phyloP scores from a whole-genome alignment of 2,113 vertebrate genomes.

The Lasiurus borealis region DNA sequence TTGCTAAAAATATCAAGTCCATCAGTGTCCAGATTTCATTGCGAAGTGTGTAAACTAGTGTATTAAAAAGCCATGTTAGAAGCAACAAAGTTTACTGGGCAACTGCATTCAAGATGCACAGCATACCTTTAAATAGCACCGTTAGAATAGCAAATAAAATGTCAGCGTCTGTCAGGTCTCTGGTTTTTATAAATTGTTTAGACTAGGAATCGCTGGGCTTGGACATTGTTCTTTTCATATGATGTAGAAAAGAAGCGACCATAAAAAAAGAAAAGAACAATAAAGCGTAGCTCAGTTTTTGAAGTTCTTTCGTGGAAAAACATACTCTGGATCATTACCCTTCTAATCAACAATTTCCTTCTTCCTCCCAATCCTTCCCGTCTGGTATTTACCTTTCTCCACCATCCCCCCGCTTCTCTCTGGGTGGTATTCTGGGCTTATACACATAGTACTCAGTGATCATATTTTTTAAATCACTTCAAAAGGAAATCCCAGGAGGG shows the following conservation, averaged over 20 bases:
- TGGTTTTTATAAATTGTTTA: constrained; percentile 95
- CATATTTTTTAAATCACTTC: constrained; percentile 70
- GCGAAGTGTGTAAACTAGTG: constrained; percentile 81
- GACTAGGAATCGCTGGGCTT: constrained; percentile 88
- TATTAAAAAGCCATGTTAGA: constrained; percentile 81
- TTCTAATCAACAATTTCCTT: constrained; percentile 86
- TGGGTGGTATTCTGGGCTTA: constrained; percentile 83
- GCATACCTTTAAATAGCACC: constrained; percentile 85
- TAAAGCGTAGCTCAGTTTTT: constrained; percentile 85
- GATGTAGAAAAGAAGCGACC: constrained; percentile 79
- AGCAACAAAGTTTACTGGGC: constrained; percentile 85
- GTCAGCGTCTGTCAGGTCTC: constrained; percentile 88
- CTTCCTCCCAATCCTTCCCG: constrained; percentile 71
- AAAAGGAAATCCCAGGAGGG: constrained; percentile 72
- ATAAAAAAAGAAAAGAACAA: constrained; percentile 85
- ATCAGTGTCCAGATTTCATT: constrained; percentile 68
- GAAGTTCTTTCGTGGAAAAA: constrained; percentile 86
- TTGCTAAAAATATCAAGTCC: constrained; percentile 72
- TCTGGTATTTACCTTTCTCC: constrained; percentile 83
- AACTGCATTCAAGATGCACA: constrained; percentile 82
- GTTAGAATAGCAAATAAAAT: constrained; percentile 92
- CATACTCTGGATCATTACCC: constrained; percentile 88
- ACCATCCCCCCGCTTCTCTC: constrained; percentile 67
- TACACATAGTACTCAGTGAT: constrained; percentile 67
- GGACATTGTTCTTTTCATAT: constrained; percentile 84